Conservation (phyloP, 37 sponge, comb jelly and placozoan genomes). For the Beroe ovata region DNA sequence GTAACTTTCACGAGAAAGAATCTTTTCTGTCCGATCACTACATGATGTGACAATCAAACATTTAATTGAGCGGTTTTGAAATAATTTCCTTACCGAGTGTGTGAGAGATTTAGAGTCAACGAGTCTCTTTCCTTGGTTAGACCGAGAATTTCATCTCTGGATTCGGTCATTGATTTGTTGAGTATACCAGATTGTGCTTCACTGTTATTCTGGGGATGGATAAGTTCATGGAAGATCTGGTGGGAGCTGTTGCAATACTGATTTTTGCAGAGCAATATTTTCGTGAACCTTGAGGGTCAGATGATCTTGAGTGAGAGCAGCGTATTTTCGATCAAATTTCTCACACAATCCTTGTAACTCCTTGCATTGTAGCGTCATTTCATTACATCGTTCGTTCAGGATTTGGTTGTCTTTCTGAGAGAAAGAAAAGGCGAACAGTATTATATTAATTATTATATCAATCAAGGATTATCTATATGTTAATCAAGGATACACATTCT, state of each 20-base stretch:
- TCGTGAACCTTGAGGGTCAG: conserved; percentile 28
- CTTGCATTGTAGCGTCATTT: not conserved
- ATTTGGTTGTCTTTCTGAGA: conserved; percentile 42
- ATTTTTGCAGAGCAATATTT: no score
- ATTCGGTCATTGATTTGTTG: not conserved
- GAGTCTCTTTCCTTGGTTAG: conserved; percentile 42
- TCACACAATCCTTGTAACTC: conserved; percentile 5
- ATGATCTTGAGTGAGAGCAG: conserved; percentile 22
- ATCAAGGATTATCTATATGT: no score
- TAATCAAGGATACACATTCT: no score
- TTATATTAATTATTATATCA: no score
- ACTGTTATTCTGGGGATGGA: conserved; percentile 13
- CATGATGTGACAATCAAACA: no score
- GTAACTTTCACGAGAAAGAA: no score
- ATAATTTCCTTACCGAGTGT: conserved; percentile 19
- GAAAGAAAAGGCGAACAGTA: no score
- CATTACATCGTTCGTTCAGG: not conserved
- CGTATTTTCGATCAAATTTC: conserved; percentile 10
- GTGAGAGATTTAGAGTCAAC: not conserved
- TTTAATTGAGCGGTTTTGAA: no score
- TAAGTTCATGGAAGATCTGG: no score
- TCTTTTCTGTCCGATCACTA: no score
- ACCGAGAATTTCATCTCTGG: not conserved
- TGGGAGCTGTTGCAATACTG: no score
- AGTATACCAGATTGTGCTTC: not conserved